phyloP scores from a whole-genome alignment of 1,140 invertebrate genomes.

The Euura lappo region DNA sequence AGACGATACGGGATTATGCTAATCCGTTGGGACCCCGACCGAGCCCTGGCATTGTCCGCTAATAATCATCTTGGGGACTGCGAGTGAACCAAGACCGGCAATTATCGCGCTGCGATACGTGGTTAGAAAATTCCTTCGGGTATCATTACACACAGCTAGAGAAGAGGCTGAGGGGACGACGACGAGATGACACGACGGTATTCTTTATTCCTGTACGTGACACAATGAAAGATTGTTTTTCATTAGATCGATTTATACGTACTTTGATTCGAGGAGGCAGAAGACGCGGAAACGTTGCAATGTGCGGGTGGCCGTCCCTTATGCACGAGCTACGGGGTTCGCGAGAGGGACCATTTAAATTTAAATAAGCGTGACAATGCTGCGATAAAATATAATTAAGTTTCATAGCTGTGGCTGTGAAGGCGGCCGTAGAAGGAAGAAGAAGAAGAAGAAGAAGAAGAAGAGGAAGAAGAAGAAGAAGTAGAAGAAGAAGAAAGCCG shows the following conservation, averaged over 20 bases:
- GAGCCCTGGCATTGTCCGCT: slow-evolving; percentile 47
- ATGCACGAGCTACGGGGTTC: not conserved
- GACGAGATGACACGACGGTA: not conserved
- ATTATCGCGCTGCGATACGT: slow-evolving; percentile 26
- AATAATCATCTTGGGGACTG: slow-evolving; percentile 36
- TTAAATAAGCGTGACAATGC: slow-evolving; percentile 48
- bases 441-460: slow-evolving; percentile 13
- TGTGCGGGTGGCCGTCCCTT: too few relatives aligned
- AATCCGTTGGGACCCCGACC: slow-evolving; percentile 29
- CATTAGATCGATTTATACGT: too few relatives aligned
- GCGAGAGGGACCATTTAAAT: slow-evolving; percentile 38
- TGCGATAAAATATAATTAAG: slow-evolving; percentile 53
- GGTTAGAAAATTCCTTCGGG: slow-evolving; percentile 34
- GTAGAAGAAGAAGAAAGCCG: slow-evolving; percentile 14
- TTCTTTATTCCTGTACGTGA: not conserved
- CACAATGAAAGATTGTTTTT: too few relatives aligned
- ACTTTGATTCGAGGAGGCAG: too few relatives aligned
- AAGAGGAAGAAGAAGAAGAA: slow-evolving; percentile 12
- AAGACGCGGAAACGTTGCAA: too few relatives aligned
- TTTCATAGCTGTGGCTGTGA: slow-evolving; percentile 25
- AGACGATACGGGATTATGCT: slow-evolving; percentile 41
- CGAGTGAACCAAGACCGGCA: slow-evolving; percentile 18
- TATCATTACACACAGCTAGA: not conserved
- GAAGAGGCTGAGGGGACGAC: not conserved
- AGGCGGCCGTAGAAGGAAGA: slow-evolving; percentile 15